These are phyloP conservation scores for Apantesis nais DNA, from an alignment of 2,888 invertebrate species.

Conservation along the genomic window DNA sequence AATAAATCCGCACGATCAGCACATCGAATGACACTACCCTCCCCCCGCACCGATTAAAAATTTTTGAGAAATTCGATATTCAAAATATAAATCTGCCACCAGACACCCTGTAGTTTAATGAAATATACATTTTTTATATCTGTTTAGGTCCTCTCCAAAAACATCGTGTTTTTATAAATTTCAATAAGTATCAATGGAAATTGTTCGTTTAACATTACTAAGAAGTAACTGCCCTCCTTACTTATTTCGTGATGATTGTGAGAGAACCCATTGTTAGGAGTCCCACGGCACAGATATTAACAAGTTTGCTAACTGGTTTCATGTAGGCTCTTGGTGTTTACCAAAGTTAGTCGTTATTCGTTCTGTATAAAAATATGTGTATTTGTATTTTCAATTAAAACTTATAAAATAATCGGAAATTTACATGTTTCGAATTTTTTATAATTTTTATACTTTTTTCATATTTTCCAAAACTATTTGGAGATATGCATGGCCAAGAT, in stretches of 20 bases:
- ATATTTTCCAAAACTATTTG: no score
- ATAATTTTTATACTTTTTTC: no score
- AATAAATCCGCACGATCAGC: no score
- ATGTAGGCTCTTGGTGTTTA: slow-evolving; percentile 29
- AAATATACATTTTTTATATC: no score
- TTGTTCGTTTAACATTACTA: slow-evolving; percentile 11
- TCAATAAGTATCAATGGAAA: not conserved
- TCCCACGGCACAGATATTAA: slow-evolving; percentile 61
- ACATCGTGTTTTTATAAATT: not conserved
- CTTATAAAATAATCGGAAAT: no score
- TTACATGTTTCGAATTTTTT: no score
- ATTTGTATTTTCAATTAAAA: not conserved
- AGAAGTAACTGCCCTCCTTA: slow-evolving; percentile 17
- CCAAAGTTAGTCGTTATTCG: slow-evolving; percentile 33
- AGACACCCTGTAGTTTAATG: no score
- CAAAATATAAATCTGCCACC: no score
- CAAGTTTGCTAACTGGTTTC: slow-evolving; percentile 38
- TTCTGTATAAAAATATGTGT: slow-evolving; percentile 24
- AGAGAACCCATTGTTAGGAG: slow-evolving; percentile 45
- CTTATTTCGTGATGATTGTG: slow-evolving; percentile 55
- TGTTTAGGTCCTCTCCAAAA: not conserved
- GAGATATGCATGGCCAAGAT: no score
- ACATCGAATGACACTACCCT: no score
- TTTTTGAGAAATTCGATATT: no score
- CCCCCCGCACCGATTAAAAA: no score